These are phyloP conservation scores for Aspidiotus destructor DNA, from an alignment of 2,888 invertebrate genomes.

Conservation along the genomic window DNA sequence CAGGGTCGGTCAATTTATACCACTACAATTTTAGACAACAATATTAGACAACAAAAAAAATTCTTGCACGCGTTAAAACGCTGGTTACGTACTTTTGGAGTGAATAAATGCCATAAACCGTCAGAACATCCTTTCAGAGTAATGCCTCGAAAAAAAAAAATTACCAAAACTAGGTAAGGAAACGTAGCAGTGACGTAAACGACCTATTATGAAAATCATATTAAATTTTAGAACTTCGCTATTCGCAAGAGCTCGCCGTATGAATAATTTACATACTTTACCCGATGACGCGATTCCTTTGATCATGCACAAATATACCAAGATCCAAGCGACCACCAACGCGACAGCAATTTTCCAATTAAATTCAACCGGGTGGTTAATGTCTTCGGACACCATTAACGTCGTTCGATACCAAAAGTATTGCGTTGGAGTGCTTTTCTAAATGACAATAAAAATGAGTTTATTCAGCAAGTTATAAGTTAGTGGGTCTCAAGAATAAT, in stretches of 20 bases:
- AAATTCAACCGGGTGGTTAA: constrained; percentile 73
- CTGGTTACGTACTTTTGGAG: constrained; percentile 56
- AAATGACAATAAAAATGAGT: constrained; percentile 35
- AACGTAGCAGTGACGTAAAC: constrained; percentile 95
- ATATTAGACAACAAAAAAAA: background rate
- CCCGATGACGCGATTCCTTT: constrained; percentile 95
- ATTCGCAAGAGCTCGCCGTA: background rate
- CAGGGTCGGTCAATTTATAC: constrained; percentile 81
- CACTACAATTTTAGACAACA: constrained; percentile 47
- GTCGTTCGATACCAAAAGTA: constrained; percentile 94
- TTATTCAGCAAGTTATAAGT: background rate
- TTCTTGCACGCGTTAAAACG: background rate
- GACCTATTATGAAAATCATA: constrained; percentile 43
- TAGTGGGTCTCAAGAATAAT: background rate
- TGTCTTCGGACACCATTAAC: constrained; percentile 78
- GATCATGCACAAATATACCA: constrained; percentile 94
- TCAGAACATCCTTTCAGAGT: constrained; percentile 79
- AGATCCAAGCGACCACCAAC: constrained; percentile 79
- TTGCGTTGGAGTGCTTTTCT: constrained; percentile 82
- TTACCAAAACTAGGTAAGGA: constrained; percentile 87
- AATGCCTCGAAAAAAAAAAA: constrained; percentile 91
- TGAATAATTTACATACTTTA: constrained; percentile 54
- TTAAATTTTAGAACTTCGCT: background rate
- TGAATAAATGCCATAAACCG: constrained; percentile 78
- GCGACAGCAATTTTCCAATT: constrained; percentile 87